Evolutionary conservation across 2,113 vertebrate genomes (phyloP).

Genomic region (Macquaria australasica): DNA sequence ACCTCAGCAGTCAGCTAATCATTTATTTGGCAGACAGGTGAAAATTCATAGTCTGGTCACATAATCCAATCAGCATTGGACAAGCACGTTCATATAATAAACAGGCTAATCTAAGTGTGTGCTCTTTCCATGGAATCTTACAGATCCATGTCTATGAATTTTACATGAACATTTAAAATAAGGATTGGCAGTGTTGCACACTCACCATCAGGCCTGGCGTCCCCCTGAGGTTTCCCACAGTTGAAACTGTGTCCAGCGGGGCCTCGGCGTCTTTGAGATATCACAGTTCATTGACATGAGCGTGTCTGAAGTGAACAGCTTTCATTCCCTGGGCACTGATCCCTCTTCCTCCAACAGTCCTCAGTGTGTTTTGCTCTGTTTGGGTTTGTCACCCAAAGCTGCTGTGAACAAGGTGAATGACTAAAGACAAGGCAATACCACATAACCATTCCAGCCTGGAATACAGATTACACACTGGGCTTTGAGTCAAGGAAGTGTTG

Average conservation of each 20-base stretch:
- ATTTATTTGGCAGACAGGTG: not conserved
- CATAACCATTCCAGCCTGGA: conserved; percentile 25
- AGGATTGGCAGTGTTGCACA: not conserved
- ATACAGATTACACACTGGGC: conserved; percentile 38
- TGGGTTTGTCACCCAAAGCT: conserved; percentile 63
- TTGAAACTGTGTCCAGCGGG: conserved; percentile 38
- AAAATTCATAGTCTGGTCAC: not conserved
- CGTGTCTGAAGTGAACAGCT: conserved; percentile 27
- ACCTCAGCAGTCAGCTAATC: not conserved
- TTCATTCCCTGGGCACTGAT: conserved; percentile 52
- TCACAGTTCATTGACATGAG: conserved; percentile 62
- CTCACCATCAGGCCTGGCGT: not conserved
- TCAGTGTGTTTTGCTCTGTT: conserved; percentile 45
- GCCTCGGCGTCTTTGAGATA: conserved; percentile 37
- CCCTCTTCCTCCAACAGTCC: conserved; percentile 42
- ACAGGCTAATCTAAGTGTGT: not conserved
- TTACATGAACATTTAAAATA: not conserved
- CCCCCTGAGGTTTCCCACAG: conserved; percentile 5
- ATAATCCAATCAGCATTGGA: not conserved
- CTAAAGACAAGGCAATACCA: conserved; percentile 53
- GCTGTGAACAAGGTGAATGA: conserved; percentile 58
- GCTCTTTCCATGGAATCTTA: not conserved
- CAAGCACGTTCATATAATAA: not conserved
- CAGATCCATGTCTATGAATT: conserved; percentile 12
- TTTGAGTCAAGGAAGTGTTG: conserved; percentile 43